Percentiles rank a stretch among this genome's conserved stretches.
These are phyloP conservation scores for Leptopilina myrica DNA, from an alignment of 2,888 invertebrate genomes.

Conservation along the genomic window DNA sequence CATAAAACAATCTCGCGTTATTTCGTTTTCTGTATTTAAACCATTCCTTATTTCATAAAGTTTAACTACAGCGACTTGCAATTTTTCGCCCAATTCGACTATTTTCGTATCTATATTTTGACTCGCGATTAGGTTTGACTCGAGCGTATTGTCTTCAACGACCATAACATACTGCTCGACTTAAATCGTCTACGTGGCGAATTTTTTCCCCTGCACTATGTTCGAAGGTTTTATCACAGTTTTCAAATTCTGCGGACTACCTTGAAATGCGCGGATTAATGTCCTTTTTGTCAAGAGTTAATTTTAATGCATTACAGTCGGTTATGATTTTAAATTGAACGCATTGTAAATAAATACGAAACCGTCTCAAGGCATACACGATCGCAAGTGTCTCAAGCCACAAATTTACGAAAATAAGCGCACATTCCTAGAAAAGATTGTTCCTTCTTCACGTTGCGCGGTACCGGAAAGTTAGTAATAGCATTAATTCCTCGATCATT, in stretches of 20 bases:
- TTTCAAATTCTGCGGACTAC: no score
- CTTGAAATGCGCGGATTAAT: no score
- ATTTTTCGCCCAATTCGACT: background rate
- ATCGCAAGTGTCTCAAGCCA: background rate
- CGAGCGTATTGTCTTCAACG: no score
- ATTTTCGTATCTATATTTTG: no score
- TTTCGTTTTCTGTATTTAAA: background rate
- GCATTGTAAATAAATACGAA: background rate
- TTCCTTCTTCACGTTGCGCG: no score
- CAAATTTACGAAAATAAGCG: background rate
- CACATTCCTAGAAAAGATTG: slow-evolving; percentile 55
- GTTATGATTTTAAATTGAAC: background rate
- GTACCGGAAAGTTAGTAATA: no score
- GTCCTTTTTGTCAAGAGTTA: background rate
- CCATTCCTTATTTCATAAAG: background rate
- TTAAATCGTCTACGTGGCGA: no score
- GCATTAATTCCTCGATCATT: slow-evolving; percentile 28
- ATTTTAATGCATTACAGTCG: background rate
- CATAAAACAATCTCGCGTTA: background rate
- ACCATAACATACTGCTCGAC: no score
- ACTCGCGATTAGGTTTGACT: no score
- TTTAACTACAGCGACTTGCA: background rate
- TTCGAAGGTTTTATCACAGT: no score
- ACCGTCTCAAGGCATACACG: background rate
- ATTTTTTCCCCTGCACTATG: no score